Conservation (phyloP, 2,797 vertebrate species). For the Notoglanidium macrostoma region DNA sequence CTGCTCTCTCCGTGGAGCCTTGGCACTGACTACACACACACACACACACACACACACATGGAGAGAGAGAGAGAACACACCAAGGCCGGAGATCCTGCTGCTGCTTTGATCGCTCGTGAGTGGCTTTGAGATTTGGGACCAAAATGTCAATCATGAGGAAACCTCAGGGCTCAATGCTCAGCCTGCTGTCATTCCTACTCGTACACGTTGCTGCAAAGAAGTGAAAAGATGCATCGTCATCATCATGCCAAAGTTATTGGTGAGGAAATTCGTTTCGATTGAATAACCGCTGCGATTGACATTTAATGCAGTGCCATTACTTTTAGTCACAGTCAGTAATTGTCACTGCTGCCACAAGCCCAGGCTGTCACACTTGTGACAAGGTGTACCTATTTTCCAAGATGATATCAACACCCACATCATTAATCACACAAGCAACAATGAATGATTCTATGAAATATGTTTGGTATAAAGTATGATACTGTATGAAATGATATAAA, state of each 20-base stretch:
- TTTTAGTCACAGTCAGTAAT: background rate
- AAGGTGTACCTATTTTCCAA: background rate
- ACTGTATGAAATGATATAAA: too few species aligned
- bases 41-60: constrained; percentile 59
- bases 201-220: background rate
- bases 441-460: background rate
- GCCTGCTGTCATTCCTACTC: background rate
- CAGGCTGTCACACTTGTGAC: background rate
- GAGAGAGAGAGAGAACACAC: constrained; percentile 46
- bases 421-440: background rate
- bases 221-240: background rate
- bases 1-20: constrained; percentile 76
- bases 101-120: constrained; percentile 30
- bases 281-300: background rate
- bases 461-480: too few species aligned
- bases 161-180: background rate
- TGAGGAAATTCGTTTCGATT: background rate
- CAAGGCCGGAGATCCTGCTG: constrained; percentile 25
- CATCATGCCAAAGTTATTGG: background rate
- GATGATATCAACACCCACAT: background rate
- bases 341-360: background rate
- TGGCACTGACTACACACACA: constrained; percentile 64
- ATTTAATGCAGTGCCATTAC: background rate
- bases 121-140: constrained; percentile 12
- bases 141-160: constrained; percentile 21